Evolutionary conservation across 2,797 vertebrate genomes (phyloP).

Genomic region (Cossypha polioptera): DNA sequence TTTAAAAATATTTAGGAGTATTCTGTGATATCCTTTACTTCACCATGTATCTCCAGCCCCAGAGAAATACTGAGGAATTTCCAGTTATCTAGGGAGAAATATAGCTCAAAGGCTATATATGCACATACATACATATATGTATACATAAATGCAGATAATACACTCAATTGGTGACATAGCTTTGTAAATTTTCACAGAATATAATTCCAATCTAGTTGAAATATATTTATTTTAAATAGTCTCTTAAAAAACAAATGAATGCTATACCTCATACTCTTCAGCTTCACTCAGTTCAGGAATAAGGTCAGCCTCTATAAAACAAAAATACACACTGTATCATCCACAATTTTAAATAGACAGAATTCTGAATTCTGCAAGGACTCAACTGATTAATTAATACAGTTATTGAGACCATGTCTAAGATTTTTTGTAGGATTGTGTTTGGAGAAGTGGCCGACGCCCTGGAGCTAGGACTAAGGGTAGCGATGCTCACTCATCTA

Average conservation of each 20-base stretch:
- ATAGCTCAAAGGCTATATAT: background rate
- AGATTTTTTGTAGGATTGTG: background rate
- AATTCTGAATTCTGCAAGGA: background rate
- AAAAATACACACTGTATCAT: conserved; percentile 58
- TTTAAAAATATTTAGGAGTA: background rate
- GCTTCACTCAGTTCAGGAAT: conserved; percentile 81
- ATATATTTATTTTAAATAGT: background rate
- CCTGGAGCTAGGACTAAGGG: background rate
- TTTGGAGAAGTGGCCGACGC: background rate
- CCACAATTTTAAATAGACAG: conserved; percentile 27
- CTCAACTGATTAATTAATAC: background rate
- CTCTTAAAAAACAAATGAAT: conserved; percentile 48
- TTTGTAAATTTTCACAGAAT: background rate
- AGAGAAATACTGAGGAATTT: background rate
- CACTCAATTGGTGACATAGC: background rate
- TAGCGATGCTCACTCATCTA: background rate
- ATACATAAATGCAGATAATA: background rate
- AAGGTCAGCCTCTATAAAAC: conserved; percentile 82
- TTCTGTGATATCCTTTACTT: background rate
- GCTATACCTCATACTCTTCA: conserved; percentile 81
- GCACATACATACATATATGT: background rate
- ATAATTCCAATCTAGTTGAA: background rate
- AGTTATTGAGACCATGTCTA: background rate
- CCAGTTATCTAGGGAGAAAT: background rate
- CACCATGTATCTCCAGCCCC: background rate